Conservation (phyloP, 2,797 vertebrate species). For the Manis javanica region DNA sequence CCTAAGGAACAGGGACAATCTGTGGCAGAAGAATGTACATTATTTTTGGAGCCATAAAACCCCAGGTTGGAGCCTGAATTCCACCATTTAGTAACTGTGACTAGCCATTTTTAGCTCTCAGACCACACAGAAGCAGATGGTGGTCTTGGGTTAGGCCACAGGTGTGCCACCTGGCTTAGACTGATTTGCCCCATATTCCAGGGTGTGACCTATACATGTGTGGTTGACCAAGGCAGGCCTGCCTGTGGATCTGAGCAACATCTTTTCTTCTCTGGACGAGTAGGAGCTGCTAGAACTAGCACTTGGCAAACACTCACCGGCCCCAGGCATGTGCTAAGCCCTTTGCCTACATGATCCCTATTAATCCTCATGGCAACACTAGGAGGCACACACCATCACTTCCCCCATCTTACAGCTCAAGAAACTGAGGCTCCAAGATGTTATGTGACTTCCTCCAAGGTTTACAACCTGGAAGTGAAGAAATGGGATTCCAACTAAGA, state of each 20-base stretch:
- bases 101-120: too few species aligned
- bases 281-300: neutral
- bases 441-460: neutral
- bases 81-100: neutral
- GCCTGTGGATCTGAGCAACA: neutral
- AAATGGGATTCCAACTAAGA: neutral
- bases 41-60: neutral
- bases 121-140: too few species aligned
- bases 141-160: too few species aligned
- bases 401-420: neutral
- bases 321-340: neutral
- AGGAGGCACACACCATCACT: too few species aligned
- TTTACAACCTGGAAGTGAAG: neutral
- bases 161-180: too few species aligned
- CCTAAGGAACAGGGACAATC: neutral
- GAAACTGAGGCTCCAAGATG: neutral
- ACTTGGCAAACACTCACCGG: neutral
- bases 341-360: neutral
- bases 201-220: rapidly evolving
- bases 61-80: neutral
- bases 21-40: neutral
- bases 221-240: rapidly evolving
- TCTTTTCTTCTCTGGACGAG: neutral
- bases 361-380: neutral
- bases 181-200: neutral